phyloP scores from a whole-genome alignment of 1,140 invertebrate genomes.

The Drosophila sp. region DNA sequence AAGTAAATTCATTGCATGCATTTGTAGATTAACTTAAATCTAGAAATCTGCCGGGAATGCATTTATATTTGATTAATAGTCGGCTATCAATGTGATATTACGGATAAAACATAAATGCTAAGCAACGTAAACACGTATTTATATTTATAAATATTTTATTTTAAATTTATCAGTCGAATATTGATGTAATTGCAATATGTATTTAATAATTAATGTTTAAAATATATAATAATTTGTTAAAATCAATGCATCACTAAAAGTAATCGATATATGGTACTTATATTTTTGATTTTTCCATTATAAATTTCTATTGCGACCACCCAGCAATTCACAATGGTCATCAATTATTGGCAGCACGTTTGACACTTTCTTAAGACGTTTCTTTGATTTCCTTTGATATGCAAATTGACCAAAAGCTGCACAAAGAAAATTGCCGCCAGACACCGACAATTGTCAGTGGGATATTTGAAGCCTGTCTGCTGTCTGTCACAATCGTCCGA shows the following conservation, averaged over 20 bases:
- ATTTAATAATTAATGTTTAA: too few relatives aligned
- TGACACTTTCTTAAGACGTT: slow-evolving; percentile 58
- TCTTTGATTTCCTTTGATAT: slow-evolving; percentile 67
- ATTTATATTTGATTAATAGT: too few relatives aligned
- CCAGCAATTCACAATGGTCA: slow-evolving; percentile 46
- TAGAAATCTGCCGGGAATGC: background rate
- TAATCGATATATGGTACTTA: too few relatives aligned
- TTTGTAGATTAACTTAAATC: slow-evolving; percentile 6
- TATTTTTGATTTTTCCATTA: background rate
- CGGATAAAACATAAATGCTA: too few relatives aligned
- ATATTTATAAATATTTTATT: too few relatives aligned
- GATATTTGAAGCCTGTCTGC: slow-evolving; percentile 39
- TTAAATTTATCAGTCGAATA: too few relatives aligned
- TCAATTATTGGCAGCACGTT: slow-evolving; percentile 45
- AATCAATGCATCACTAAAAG: too few relatives aligned
- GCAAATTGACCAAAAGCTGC: slow-evolving; percentile 67
- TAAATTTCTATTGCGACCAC: slow-evolving; percentile 29
- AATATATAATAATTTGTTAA: too few relatives aligned
- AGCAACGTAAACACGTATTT: too few relatives aligned
- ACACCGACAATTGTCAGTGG: slow-evolving; percentile 42
- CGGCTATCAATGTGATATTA: too few relatives aligned
- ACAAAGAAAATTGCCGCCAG: slow-evolving; percentile 56
- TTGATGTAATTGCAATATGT: too few relatives aligned
- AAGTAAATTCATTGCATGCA: slow-evolving; percentile 6
- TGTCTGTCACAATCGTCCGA: slow-evolving; percentile 68